These are phyloP conservation scores for Tetropium fuscum DNA, from an alignment of 2,888 invertebrate species.

Conservation along the genomic window DNA sequence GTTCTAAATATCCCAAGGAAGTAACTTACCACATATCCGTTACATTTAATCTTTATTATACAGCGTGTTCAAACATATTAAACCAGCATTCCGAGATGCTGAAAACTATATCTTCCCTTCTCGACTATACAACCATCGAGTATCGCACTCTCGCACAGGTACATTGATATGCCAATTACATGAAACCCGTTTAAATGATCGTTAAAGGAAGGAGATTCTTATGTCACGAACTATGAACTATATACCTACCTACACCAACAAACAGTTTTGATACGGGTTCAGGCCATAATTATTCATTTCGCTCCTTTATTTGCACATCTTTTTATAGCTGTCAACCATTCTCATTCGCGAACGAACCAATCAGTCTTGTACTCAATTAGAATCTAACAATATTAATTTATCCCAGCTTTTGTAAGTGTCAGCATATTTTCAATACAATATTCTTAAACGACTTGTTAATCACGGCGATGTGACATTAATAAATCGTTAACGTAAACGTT, in stretches of 20 bases:
- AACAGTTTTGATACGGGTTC: conserved; percentile 9
- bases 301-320: conserved; percentile 18
- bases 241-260: conserved; percentile 22
- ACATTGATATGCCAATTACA: conserved; percentile 62
- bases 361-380: conserved; percentile 7
- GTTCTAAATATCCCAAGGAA: conserved; percentile 43
- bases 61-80: conserved; percentile 45
- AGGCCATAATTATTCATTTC: conserved; percentile 4
- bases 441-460: too few relatives aligned
- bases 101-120: conserved; percentile 46
- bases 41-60: conserved; percentile 47
- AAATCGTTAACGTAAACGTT: too few relatives aligned
- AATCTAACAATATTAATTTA: neutral
- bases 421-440: too few relatives aligned
- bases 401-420: too few relatives aligned
- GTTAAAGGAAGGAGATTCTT: conserved; percentile 51
- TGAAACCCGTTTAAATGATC: conserved; percentile 57
- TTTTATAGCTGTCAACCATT: conserved; percentile 1
- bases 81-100: conserved; percentile 41
- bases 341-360: neutral
- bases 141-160: conserved; percentile 52
- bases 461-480: too few relatives aligned
- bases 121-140: conserved; percentile 52
- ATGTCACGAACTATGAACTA: conserved; percentile 57
- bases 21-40: conserved; percentile 39